These are phyloP conservation scores for Cheilosia scutellata DNA, from an alignment of 2,888 invertebrate species.

Conservation along the genomic window DNA sequence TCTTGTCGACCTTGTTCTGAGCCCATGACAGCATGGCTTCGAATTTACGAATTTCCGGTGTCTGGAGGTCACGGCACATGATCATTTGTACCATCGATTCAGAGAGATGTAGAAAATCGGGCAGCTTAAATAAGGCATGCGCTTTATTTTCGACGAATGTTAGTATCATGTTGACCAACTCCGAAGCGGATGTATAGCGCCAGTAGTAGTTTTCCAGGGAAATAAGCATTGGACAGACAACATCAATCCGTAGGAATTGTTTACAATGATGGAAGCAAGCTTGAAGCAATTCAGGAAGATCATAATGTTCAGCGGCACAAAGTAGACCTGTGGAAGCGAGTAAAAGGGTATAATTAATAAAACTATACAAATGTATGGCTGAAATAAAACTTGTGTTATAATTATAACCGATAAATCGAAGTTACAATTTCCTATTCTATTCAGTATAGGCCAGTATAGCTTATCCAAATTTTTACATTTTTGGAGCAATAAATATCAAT, in stretches of 20 bases:
- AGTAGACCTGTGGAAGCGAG: conserved; percentile 86
- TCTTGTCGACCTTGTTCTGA: conserved; percentile 89
- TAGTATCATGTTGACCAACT: conserved; percentile 96
- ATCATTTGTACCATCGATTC: conserved; percentile 98
- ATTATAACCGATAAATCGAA: too few relatives aligned
- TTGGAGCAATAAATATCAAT: too few relatives aligned
- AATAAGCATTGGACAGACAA: conserved; percentile 96
- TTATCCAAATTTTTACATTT: too few relatives aligned
- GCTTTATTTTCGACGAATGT: conserved; percentile 95
- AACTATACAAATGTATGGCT: too few relatives aligned
- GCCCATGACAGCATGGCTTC: conserved; percentile 97
- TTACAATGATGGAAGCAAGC: conserved; percentile 98
- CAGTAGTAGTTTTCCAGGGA: conserved; percentile 97
- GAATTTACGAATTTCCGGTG: conserved; percentile 95
- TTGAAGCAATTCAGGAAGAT: conserved; percentile 95
- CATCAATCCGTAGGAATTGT: conserved; percentile 95
- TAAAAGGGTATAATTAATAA: neutral
- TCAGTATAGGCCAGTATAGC: too few relatives aligned
- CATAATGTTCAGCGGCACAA: conserved; percentile 97
- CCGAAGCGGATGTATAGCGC: conserved; percentile 97
- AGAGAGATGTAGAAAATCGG: conserved; percentile 93
- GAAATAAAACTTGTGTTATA: too few relatives aligned
- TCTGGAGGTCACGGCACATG: conserved; percentile 95
- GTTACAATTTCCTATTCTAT: too few relatives aligned
- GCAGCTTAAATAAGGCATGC: conserved; percentile 92